Conservation (phyloP, 35 echinoderm and acorn worm species). For the Lytechinus pictus region DNA sequence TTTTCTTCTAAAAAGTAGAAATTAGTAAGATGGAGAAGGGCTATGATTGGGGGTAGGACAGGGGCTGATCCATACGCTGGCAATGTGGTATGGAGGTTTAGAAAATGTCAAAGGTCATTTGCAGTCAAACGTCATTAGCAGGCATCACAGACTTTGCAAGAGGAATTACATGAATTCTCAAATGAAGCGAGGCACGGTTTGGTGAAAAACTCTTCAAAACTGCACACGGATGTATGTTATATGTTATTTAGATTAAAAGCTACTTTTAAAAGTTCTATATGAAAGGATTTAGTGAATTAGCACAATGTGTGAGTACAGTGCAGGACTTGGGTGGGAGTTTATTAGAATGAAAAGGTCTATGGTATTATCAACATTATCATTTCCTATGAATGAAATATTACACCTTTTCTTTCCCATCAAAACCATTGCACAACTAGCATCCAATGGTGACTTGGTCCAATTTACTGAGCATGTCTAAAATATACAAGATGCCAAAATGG, state of each 20-base stretch:
- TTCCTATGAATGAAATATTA: neutral
- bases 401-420: too few relatives aligned
- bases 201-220: neutral
- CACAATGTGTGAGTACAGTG: neutral
- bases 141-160: neutral
- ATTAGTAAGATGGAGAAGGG: neutral
- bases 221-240: neutral
- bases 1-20: conserved; percentile 35
- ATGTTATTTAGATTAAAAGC: neutral
- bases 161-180: neutral
- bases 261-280: neutral
- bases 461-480: too few relatives aligned
- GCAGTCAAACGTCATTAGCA: too few relatives aligned
- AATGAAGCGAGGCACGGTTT: neutral
- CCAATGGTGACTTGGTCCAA: too few relatives aligned
- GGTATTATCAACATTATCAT: neutral
- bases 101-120: too few relatives aligned
- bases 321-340: neutral
- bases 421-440: too few relatives aligned
- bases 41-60: neutral
- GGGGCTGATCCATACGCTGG: neutral
- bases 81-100: neutral
- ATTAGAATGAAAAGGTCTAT: conserved; percentile 1
- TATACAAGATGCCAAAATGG: too few relatives aligned
- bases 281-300: neutral